These are phyloP conservation scores for Parapsyche elsis DNA, from an alignment of 1,140 invertebrate species.

Conservation along the genomic window DNA sequence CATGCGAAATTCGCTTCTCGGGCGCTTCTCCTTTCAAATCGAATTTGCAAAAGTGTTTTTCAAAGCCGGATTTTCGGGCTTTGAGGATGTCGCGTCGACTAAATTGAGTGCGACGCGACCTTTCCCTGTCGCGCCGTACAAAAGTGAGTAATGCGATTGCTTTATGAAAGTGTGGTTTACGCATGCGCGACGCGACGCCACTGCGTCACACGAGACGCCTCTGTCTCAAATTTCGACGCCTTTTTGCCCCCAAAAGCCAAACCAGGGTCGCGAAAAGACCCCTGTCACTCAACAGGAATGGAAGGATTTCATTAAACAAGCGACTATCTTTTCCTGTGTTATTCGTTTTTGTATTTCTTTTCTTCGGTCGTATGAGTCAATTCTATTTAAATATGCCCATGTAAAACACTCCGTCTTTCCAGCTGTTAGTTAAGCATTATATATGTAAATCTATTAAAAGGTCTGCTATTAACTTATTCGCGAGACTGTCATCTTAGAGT, in stretches of 20 bases:
- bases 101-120: slow-evolving; percentile 36
- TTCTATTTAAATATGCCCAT: too few relatives aligned
- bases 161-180: slow-evolving; percentile 23
- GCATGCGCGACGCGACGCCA: not conserved
- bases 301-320: slow-evolving; percentile 33
- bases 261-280: not conserved
- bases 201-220: slow-evolving; percentile 11
- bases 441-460: too few relatives aligned
- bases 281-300: slow-evolving; percentile 36
- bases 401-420: too few relatives aligned
- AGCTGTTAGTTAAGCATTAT: too few relatives aligned
- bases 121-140: slow-evolving; percentile 1
- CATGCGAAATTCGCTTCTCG: too few relatives aligned
- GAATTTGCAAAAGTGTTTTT: too few relatives aligned
- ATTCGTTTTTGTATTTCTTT: too few relatives aligned
- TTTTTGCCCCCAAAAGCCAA: slow-evolving; percentile 23
- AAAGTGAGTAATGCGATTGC: slow-evolving; percentile 37
- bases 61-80: too few relatives aligned
- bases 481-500: too few relatives aligned
- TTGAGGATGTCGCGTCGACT: not conserved
- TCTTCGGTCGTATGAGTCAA: too few relatives aligned
- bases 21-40: too few relatives aligned
- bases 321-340: not conserved
- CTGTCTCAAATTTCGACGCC: not conserved
- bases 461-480: too few relatives aligned